Conservation (phyloP, 37 sponge, comb jelly and placozoan genomes). For the Chondrilla cf. caribensis region DNA sequence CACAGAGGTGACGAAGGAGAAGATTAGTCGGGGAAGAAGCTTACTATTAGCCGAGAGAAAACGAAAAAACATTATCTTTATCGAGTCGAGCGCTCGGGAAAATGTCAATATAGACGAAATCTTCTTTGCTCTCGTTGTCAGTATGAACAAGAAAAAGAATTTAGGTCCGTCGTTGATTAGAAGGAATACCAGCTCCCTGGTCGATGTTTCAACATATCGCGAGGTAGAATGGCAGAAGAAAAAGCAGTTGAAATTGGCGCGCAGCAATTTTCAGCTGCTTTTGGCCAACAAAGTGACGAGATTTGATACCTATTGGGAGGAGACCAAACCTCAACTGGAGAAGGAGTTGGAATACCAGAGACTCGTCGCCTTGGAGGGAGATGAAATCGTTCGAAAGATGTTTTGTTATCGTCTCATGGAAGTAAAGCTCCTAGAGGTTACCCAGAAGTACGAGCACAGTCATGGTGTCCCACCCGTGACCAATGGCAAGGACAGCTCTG, state of each 20-base stretch:
- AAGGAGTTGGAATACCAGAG: slow-evolving; percentile 26
- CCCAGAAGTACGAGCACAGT: slow-evolving; percentile 19
- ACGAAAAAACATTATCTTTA: slow-evolving; percentile 43
- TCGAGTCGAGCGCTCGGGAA: slow-evolving; percentile 68
- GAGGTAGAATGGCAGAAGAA: slow-evolving; percentile 26
- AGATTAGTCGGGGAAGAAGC: slow-evolving; percentile 28
- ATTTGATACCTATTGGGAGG: slow-evolving; percentile 44
- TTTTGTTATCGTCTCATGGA: slow-evolving; percentile 70
- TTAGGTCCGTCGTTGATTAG: background rate
- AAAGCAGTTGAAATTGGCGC: slow-evolving; percentile 39
- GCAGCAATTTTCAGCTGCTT: slow-evolving; percentile 36
- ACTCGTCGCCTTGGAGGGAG: slow-evolving; percentile 31
- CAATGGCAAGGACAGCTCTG: background rate
- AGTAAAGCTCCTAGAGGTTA: slow-evolving; percentile 57
- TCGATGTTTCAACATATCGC: slow-evolving; percentile 26
- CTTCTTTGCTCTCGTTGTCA: slow-evolving; percentile 39
- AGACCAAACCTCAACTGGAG: slow-evolving; percentile 31
- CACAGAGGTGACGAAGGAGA: slow-evolving; percentile 29
- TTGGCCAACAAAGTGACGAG: slow-evolving; percentile 22
- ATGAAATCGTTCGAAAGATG: slow-evolving; percentile 56
- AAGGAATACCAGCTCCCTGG: background rate
- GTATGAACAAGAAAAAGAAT: slow-evolving; percentile 29
- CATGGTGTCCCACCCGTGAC: background rate
- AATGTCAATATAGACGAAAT: slow-evolving; percentile 61
- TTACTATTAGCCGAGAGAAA: slow-evolving; percentile 22